Percentiles rank a stretch among this genome's conserved stretches.
Evolutionary conservation across 2,888 invertebrate species (phyloP).

Genomic region (Caenorhabditis sp.): DNA sequence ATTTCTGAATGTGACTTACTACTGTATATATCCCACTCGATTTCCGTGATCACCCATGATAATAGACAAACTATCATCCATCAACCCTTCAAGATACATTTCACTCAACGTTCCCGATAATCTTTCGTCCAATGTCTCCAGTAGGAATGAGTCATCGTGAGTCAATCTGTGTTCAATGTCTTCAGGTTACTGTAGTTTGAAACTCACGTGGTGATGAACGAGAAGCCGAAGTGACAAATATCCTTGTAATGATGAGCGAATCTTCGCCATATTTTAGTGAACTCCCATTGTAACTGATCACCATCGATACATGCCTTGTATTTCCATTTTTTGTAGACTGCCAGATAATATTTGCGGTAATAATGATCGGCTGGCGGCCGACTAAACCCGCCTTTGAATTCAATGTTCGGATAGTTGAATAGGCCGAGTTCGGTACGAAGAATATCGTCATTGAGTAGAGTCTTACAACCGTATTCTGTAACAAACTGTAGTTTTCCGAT

Average conservation of each 20-base stretch:
- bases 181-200: background rate
- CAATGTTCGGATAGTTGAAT: slow-evolving; percentile 56
- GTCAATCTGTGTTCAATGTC: no score
- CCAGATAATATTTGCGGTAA: slow-evolving; percentile 68
- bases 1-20: background rate
- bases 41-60: slow-evolving; percentile 73
- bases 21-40: slow-evolving; percentile 71
- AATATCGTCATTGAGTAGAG: slow-evolving; percentile 63
- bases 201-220: slow-evolving; percentile 69
- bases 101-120: slow-evolving; percentile 23
- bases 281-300: slow-evolving; percentile 48
- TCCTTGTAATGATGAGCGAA: slow-evolving; percentile 68
- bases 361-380: slow-evolving; percentile 71
- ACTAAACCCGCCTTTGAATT: slow-evolving; percentile 67
- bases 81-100: slow-evolving; percentile 30
- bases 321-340: slow-evolving; percentile 49
- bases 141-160: slow-evolving; percentile 33
- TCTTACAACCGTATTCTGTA: slow-evolving; percentile 50
- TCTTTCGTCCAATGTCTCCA: slow-evolving; percentile 48
- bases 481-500: background rate
- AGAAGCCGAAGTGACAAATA: slow-evolving; percentile 71
- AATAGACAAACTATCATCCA: slow-evolving; percentile 60
- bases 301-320: slow-evolving; percentile 41
- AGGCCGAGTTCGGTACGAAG: slow-evolving; percentile 48
- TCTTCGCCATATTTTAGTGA: slow-evolving; percentile 60